Base-by-base conservation (phyloP, 2,797 vertebrate genomes). In the Pangasius djambal region DNA sequence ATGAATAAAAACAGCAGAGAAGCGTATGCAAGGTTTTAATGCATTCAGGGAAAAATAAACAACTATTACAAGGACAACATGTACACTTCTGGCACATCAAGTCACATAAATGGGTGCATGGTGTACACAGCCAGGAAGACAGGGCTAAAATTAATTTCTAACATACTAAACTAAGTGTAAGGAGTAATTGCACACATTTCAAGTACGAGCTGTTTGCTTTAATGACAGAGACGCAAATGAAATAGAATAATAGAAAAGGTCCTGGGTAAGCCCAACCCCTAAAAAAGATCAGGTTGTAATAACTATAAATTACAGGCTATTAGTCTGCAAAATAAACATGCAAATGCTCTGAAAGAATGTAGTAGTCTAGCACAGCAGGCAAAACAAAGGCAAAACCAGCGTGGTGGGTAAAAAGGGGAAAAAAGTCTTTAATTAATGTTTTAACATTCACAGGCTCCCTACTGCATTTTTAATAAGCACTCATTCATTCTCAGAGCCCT, bases 381-480 rank as follows among this genome's bases (percentile, higher is more conserved):
- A 28, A 34, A 70, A 65, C 55, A 89, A 65, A 67, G 5, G 20
- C 63, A 79, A 79, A 65, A 65, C 25, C 40, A 86, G 50, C 31
- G 75, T 37, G 77, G 4, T 52, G 18, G 59, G n/a, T 50, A 4
- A 85, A 79, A 79, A 48, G 2, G 3, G n/a, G 25, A 34, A 77
- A 18, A 48, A 57, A 31, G 78, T 37, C 77, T 75, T 74, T 74
- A 86, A 89, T 83, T 82, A 86, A 74, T 86, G 78, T 89, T 89
- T 89, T 74, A 86, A 72, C 81, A 86, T 83, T 52, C 65, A 63
- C 37, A 86, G 52, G 65, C 75, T 63, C 50, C 40, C 72, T 28
- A 31, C 61, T 83, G 88, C 85, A 89, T 83, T 86, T 89, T 87
- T 75, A 86, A 86, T 89, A 75, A 83, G 67, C 15, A 74, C 65